These are phyloP conservation scores for Cryptus viduatorius DNA, from an alignment of 2,888 invertebrate species.

Conservation along the genomic window DNA sequence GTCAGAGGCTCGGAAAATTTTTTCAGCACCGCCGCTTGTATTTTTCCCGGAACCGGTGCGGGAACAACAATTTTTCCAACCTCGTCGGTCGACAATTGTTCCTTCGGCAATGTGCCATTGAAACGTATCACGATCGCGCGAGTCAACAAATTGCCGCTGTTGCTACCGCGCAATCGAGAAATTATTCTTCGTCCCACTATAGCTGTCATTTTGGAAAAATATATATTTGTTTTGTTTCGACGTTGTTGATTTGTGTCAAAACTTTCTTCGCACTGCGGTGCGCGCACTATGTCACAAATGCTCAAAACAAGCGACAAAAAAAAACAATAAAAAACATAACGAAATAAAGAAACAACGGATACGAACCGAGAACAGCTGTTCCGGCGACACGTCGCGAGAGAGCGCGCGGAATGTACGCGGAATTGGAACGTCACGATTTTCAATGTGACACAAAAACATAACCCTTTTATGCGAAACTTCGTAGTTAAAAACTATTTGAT, in stretches of 20 bases:
- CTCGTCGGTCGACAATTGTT: constrained; percentile 63
- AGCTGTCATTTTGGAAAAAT: constrained; percentile 51
- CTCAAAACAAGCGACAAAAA: not conserved
- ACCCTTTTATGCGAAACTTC: constrained; percentile 21
- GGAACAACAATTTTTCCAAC: constrained; percentile 61
- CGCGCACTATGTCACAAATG: not conserved
- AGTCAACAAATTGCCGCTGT: constrained; percentile 48
- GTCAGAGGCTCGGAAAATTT: constrained; percentile 85
- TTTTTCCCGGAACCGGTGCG: constrained; percentile 73
- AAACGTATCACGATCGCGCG: constrained; percentile 52
- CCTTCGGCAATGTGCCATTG: constrained; percentile 59
- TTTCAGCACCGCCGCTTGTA: constrained; percentile 86
- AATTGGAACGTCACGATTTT: constrained; percentile 15
- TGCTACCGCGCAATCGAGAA: constrained; percentile 54
- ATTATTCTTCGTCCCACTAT: constrained; percentile 55
- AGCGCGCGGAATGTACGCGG: too few relatives aligned
- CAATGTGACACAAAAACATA: constrained; percentile 59
- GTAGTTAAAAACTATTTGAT: constrained; percentile 8
- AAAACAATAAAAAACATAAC: constrained; percentile 26
- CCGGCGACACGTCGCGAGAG: not conserved
- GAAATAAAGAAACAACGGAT: constrained; percentile 10
- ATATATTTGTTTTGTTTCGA: constrained; percentile 8
- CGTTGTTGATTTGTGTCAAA: not conserved
- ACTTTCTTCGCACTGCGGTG: not conserved
- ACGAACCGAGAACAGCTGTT: constrained; percentile 37